These are phyloP conservation scores for Malacosoma neustria DNA, from an alignment of 2,888 invertebrate genomes.

Conservation along the genomic window DNA sequence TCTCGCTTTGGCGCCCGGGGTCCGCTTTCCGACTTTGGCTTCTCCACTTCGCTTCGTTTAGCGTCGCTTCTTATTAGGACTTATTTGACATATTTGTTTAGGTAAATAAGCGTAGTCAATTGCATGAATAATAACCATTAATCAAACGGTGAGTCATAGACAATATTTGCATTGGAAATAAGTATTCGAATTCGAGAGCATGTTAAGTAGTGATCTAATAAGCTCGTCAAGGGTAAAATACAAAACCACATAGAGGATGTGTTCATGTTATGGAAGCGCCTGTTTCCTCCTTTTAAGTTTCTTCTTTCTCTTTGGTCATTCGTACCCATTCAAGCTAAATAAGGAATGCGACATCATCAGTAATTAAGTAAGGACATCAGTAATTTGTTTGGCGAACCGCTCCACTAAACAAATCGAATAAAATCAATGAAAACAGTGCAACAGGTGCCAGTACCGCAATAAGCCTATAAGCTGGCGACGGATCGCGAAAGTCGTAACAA, in stretches of 20 bases:
- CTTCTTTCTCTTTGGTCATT: too few relatives aligned
- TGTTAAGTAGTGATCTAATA: conserved; percentile 5
- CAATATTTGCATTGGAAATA: conserved; percentile 8
- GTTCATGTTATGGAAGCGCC: too few relatives aligned
- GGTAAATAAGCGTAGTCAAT: background rate
- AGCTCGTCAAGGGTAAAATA: conserved; percentile 6
- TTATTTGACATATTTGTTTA: too few relatives aligned
- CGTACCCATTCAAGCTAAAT: too few relatives aligned
- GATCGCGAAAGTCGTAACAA: conserved; percentile 52
- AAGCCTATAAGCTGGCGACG: conserved; percentile 48
- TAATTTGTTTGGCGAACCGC: conserved; percentile 52
- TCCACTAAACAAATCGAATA: conserved; percentile 59
- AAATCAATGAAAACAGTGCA: conserved; percentile 50
- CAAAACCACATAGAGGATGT: too few relatives aligned
- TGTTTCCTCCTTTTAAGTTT: too few relatives aligned
- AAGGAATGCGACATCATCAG: too few relatives aligned
- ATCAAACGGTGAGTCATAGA: conserved; percentile 15
- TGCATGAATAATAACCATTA: conserved; percentile 1
- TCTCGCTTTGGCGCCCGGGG: too few relatives aligned
- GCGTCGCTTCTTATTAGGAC: too few relatives aligned
- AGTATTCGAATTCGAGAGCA: conserved; percentile 10
- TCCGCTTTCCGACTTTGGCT: too few relatives aligned
- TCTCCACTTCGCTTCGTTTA: too few relatives aligned
- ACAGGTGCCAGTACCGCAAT: conserved; percentile 54
- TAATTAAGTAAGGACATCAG: too few relatives aligned